Evolutionary conservation across 2,888 invertebrate genomes (phyloP).

Genomic region (Caenorhabditis macrosperma): DNA sequence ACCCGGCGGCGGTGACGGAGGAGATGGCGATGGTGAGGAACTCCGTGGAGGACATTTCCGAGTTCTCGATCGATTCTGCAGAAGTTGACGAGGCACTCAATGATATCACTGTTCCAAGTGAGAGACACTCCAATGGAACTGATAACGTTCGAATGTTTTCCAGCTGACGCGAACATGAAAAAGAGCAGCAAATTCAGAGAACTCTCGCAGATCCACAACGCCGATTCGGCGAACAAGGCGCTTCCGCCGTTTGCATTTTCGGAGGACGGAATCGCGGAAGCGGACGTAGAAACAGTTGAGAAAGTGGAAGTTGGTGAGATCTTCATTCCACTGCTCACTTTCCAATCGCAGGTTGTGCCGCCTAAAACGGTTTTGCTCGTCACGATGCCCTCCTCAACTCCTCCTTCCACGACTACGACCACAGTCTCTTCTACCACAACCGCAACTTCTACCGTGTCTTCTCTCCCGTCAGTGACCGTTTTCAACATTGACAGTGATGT

Average conservation of each 20-base stretch:
- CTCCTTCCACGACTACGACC: neutral
- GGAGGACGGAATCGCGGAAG: slow-evolving; percentile 22
- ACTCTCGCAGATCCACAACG: slow-evolving; percentile 41
- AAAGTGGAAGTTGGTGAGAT: neutral
- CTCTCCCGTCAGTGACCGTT: slow-evolving; percentile 8
- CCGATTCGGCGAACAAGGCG: slow-evolving; percentile 22
- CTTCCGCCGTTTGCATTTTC: slow-evolving; percentile 52
- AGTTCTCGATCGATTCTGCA: slow-evolving; percentile 34
- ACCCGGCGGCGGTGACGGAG: slow-evolving; percentile 28
- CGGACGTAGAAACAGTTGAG: neutral
- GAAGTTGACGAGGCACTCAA: slow-evolving; percentile 36
- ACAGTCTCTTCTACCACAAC: slow-evolving; percentile 17
- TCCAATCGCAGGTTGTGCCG: slow-evolving; percentile 9
- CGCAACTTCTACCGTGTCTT: neutral
- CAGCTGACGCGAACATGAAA: slow-evolving; percentile 21
- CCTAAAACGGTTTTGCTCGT: neutral
- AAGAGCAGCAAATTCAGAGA: slow-evolving; percentile 47
- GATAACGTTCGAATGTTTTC: neutral
- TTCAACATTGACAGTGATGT: slow-evolving; percentile 35
- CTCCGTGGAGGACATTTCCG: slow-evolving; percentile 48
- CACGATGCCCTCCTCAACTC: neutral
- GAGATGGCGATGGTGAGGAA: slow-evolving; percentile 40
- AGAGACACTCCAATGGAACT: neutral
- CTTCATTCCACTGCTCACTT: no score
- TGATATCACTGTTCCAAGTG: slow-evolving; percentile 37